phyloP scores from a whole-genome alignment of 2,888 invertebrate genomes.

The Diachrysia chrysitis region DNA sequence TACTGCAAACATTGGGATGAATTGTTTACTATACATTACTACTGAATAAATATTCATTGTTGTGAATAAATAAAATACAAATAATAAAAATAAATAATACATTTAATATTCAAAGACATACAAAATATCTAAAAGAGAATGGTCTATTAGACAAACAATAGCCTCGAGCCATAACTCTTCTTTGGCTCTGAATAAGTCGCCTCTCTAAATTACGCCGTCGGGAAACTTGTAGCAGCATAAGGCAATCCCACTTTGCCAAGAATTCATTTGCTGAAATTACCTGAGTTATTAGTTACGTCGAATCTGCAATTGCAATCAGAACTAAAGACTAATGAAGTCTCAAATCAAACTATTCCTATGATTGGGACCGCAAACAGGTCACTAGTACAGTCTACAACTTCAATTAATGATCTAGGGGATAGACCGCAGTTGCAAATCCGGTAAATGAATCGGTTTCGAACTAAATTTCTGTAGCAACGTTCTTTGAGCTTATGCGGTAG shows the following conservation, averaged over 20 bases:
- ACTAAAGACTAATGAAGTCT: conserved; percentile 57
- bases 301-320: conserved; percentile 55
- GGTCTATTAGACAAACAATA: background rate
- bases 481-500: conserved; percentile 25
- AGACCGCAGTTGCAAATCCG: conserved; percentile 70
- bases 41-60: background rate
- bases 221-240: conserved; percentile 41
- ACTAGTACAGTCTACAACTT: conserved; percentile 65
- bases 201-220: conserved; percentile 35
- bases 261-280: conserved; percentile 53
- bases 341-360: conserved; percentile 60
- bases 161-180: background rate
- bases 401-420: conserved; percentile 73
- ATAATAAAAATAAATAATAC: too few relatives aligned
- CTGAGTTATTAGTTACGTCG: conserved; percentile 40
- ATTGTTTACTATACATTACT: background rate
- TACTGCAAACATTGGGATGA: too few relatives aligned
- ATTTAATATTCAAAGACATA: background rate
- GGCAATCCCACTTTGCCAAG: conserved; percentile 31
- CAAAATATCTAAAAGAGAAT: background rate
- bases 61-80: too few relatives aligned
- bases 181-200: conserved; percentile 2
- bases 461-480: conserved; percentile 46
- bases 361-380: conserved; percentile 61
- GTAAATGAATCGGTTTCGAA: conserved; percentile 73